Base-by-base conservation (phyloP, 2,797 vertebrate species). In the Crenichthys baileyi region DNA sequence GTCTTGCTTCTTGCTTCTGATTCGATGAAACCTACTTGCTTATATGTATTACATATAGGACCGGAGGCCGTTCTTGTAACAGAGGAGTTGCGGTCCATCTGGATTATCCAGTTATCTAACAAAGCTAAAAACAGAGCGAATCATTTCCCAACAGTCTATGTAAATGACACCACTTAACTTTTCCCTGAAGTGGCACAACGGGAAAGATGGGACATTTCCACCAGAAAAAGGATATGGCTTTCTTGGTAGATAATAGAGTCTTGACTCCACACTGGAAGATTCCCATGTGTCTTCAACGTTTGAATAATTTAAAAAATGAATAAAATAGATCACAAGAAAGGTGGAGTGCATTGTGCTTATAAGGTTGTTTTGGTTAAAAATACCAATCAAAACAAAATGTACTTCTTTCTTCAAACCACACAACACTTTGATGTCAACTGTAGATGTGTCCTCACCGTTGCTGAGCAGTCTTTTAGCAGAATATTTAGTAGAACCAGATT, bases 211-310 rank as follows among this genome's bases (percentile, higher is more conserved):
- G 68, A 75, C 80, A 76, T 87, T 89, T 88, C 77, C 44, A 81
- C 76, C 4, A 26, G 29, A 78, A 72, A 68, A 79, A 85, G 80
- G 60, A 90, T 90, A 89, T 41, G n/a, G 46, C 65, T 67, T 46
- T 70, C 51, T 85, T 41, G 1, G 56, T 72, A 83, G 68, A 78
- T 84, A 74, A 83, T 31, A 48, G 68, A 11, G 9, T 75, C 84
- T 67, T 70, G 76, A 50, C 72, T 79, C 46, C 24, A 72, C 71
- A 77, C 67, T 81, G 3, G 50, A 77, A 70, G 79, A 72, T 56
- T 82, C 63, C 68, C 81, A 16, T 95, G 88, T 94, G 39, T 94
- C 94, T 94, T 79, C 13, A 71, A 46, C 22, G 72, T 83, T 56
- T 85, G 75, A 85, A 82, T 73, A 46, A 75, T 31, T 29, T 79